A percentile compares a stretch with the other conserved stretches of the same genome.
phyloP scores from a whole-genome alignment of 1,140 invertebrate species.

The Zophobas atratus region DNA sequence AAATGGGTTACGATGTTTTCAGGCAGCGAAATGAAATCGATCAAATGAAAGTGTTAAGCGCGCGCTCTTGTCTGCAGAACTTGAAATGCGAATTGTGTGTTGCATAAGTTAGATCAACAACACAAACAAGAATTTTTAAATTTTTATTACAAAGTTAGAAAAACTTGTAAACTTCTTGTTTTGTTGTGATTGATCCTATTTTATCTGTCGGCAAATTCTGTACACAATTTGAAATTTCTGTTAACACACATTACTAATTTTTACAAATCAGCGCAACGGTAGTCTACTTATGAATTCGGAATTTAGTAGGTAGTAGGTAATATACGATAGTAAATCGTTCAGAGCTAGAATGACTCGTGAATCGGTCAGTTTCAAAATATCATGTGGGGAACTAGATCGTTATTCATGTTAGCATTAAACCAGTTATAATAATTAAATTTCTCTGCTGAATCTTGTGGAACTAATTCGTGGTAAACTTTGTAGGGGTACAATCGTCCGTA shows the following conservation, averaged over 20 bases:
- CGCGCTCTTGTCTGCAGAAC: background rate
- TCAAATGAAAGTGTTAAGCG: conserved; percentile 28
- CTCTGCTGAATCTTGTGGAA: too few relatives aligned
- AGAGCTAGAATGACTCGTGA: too few relatives aligned
- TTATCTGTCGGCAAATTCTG: background rate
- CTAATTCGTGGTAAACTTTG: too few relatives aligned
- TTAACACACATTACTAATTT: background rate
- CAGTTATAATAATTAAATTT: too few relatives aligned
- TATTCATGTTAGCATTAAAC: too few relatives aligned
- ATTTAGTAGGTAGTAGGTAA: too few relatives aligned
- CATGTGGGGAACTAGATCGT: too few relatives aligned
- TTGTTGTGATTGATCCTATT: background rate
- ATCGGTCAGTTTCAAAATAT: too few relatives aligned
- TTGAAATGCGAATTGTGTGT: conserved; percentile 2
- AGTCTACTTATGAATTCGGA: background rate
- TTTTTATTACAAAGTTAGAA: background rate
- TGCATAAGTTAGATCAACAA: background rate
- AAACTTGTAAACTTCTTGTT: background rate
- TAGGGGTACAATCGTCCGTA: too few relatives aligned
- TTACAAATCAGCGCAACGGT: background rate
- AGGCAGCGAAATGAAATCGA: conserved; percentile 16
- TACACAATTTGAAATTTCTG: background rate
- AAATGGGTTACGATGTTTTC: conserved; percentile 19
- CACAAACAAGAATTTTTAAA: background rate
- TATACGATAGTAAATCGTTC: too few relatives aligned